A percentile compares a stretch with the other conserved stretches of the same genome.
phyloP scores from a whole-genome alignment of 2,113 vertebrate species.

The Lepus timidus region DNA sequence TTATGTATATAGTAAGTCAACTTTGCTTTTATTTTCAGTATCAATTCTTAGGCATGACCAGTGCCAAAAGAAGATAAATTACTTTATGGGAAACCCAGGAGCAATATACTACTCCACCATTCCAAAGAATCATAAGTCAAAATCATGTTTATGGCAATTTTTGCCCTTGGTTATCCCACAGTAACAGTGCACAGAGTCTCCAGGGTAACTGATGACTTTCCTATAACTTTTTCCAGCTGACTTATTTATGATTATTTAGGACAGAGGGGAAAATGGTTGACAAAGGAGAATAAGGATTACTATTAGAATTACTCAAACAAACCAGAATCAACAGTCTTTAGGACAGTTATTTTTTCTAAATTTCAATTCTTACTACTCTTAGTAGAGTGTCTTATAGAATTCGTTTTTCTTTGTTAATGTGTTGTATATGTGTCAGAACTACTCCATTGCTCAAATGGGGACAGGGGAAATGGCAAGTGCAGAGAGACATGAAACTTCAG shows the following conservation, averaged over 20 bases:
- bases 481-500: neutral
- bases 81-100: neutral
- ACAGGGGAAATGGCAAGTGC: neutral
- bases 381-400: neutral
- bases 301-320: constrained; percentile 27
- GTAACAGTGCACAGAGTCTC: neutral
- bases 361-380: neutral
- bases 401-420: neutral
- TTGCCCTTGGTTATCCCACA: neutral
- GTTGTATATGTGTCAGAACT: neutral
- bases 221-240: neutral
- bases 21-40: constrained; percentile 35
- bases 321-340: constrained; percentile 12
- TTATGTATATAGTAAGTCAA: constrained; percentile 15
- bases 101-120: constrained; percentile 30
- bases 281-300: neutral
- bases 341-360: neutral
- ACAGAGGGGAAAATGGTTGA: neutral
- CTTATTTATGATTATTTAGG: neutral
- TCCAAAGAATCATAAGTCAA: constrained; percentile 25
- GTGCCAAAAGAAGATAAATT: constrained; percentile 13
- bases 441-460: neutral
- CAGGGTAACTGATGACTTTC: neutral
- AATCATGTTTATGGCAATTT: constrained; percentile 42
- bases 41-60: constrained; percentile 32